Percentiles rank a stretch among this genome's conserved stretches.
Evolutionary conservation across 2,113 vertebrate genomes (phyloP).

Genomic region (Forbesichthys agassizii): DNA sequence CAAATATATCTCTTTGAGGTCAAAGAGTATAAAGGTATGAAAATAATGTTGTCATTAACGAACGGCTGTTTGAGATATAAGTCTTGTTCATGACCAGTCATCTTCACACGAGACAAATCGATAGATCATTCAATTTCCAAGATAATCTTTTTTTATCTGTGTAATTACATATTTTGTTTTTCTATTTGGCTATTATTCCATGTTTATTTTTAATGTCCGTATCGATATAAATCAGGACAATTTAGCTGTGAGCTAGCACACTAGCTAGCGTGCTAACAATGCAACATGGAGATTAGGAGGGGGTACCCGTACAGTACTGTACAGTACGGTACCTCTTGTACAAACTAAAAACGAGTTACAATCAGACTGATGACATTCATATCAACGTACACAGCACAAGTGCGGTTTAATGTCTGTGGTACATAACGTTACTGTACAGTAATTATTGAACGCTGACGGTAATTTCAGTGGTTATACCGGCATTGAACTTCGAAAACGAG

Average conservation of each 20-base stretch:
- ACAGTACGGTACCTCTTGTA: neutral
- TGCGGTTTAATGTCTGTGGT: neutral
- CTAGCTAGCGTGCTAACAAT: slow-evolving; percentile 70
- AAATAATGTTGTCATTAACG: neutral
- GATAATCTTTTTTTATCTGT: neutral
- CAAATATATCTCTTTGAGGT: slow-evolving; percentile 64
- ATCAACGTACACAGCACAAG: neutral
- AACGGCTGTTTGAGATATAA: slow-evolving; percentile 16
- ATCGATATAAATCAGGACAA: neutral
- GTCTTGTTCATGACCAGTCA: slow-evolving; percentile 19
- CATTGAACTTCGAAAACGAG: neutral
- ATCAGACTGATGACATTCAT: neutral
- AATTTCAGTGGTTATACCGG: neutral
- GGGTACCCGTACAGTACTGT: neutral
- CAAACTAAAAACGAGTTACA: neutral
- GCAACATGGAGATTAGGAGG: slow-evolving; percentile 45
- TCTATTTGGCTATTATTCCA: neutral
- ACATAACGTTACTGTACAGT: neutral
- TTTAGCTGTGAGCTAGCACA: slow-evolving; percentile 6
- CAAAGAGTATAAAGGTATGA: slow-evolving; percentile 71
- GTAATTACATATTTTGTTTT: neutral
- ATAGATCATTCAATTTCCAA: neutral
- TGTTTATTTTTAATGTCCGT: neutral
- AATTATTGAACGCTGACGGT: neutral
- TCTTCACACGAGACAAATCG: slow-evolving; percentile 22